Evolutionary conservation across 2,888 invertebrate species (phyloP).

Genomic region (Hololepta plana): DNA sequence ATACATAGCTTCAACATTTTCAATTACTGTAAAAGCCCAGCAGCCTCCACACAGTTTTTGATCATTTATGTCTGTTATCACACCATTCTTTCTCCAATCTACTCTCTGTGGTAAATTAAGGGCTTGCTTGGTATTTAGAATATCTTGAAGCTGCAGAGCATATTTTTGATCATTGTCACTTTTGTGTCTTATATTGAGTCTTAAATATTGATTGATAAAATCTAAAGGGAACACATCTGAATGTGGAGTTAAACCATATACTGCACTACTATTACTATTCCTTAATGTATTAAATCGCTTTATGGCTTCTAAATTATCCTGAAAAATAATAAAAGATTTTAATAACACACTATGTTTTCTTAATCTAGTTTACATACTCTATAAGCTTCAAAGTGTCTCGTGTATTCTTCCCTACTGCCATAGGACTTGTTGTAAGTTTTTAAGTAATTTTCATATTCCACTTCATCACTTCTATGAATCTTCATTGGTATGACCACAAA

Average conservation of each 20-base stretch:
- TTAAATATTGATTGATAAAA: slow-evolving; percentile 29
- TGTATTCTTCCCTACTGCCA: slow-evolving; percentile 16
- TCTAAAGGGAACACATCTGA: slow-evolving; percentile 38
- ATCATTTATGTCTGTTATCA: slow-evolving; percentile 46
- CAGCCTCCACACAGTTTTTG: slow-evolving; percentile 70
- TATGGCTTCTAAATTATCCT: slow-evolving; percentile 26
- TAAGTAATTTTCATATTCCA: slow-evolving; percentile 28
- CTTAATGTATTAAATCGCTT: slow-evolving; percentile 26
- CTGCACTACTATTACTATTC: slow-evolving; percentile 24
- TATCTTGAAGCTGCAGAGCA: neutral
- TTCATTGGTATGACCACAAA: slow-evolving; percentile 28
- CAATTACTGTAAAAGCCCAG: slow-evolving; percentile 70
- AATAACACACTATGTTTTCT: neutral
- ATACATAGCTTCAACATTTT: slow-evolving; percentile 57
- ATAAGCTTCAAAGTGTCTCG: slow-evolving; percentile 12
- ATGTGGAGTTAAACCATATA: slow-evolving; percentile 38
- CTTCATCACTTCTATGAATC: slow-evolving; percentile 18
- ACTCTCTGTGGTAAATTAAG: slow-evolving; percentile 16
- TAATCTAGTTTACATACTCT: slow-evolving; percentile 24
- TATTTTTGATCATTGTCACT: slow-evolving; percentile 29
- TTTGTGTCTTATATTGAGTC: slow-evolving; percentile 4
- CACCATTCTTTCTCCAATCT: slow-evolving; percentile 36
- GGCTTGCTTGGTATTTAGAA: slow-evolving; percentile 2
- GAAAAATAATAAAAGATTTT: slow-evolving; percentile 17
- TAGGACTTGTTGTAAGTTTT: slow-evolving; percentile 30